A percentile compares a stretch with the other conserved stretches of the same genome.
phyloP scores from a whole-genome alignment of 2,797 vertebrate species.

The Tarsius wallacei region DNA sequence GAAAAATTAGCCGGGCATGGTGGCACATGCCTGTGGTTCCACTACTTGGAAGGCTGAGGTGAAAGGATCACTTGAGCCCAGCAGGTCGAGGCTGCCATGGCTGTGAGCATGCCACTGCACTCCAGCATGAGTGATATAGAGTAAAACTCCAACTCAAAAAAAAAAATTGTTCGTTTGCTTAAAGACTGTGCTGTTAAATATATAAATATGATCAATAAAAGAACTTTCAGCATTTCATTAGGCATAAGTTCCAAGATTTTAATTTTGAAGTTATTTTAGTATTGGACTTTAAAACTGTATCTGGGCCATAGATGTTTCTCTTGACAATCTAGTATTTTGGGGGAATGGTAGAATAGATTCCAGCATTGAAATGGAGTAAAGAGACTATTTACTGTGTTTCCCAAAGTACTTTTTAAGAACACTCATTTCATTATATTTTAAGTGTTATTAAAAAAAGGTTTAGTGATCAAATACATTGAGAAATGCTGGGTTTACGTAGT shows the following conservation, averaged over 20 bases:
- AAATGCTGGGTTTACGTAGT: slow-evolving; percentile 15
- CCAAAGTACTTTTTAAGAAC: neutral
- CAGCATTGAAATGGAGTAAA: neutral
- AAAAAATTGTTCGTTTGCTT: neutral
- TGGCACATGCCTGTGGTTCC: too few relatives aligned
- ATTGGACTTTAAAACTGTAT: slow-evolving; percentile 21
- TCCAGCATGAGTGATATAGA: too few relatives aligned
- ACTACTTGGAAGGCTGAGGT: too few relatives aligned
- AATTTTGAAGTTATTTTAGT: slow-evolving; percentile 6
- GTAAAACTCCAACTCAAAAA: too few relatives aligned
- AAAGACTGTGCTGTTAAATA: neutral
- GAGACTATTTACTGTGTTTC: neutral
- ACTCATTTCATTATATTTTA: neutral
- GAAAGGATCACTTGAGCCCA: too few relatives aligned
- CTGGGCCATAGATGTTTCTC: neutral
- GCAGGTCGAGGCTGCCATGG: too few relatives aligned
- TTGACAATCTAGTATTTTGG: neutral
- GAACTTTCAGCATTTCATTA: slow-evolving; percentile 40
- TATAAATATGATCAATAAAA: neutral
- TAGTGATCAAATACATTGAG: neutral
- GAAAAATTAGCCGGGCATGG: too few relatives aligned
- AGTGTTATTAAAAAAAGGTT: neutral
- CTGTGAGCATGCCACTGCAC: too few relatives aligned
- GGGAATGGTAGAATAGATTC: neutral
- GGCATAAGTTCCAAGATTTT: slow-evolving; percentile 7